Conservation (phyloP, 2,113 vertebrate species). For the Gasterosteus aculeatus region DNA sequence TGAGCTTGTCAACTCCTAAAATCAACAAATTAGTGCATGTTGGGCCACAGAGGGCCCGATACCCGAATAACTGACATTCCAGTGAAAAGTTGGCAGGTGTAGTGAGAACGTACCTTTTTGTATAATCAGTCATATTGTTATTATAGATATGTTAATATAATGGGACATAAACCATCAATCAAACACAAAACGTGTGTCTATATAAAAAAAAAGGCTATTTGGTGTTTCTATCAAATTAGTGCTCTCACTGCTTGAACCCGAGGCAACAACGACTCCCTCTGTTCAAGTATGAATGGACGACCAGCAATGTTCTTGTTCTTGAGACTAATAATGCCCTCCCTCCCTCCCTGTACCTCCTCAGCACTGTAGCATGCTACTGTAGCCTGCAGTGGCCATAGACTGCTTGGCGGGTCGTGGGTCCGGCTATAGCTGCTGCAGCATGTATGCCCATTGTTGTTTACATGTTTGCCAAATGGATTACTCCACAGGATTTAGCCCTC, state of each 20-base stretch:
- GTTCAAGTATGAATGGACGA: slow-evolving; percentile 21
- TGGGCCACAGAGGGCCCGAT: slow-evolving; percentile 40
- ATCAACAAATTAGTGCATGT: slow-evolving; percentile 75
- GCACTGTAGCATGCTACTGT: slow-evolving; percentile 9
- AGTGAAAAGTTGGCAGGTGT: slow-evolving; percentile 46
- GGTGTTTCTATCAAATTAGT: slow-evolving; percentile 13
- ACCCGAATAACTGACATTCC: slow-evolving; percentile 66
- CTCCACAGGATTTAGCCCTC: slow-evolving; percentile 78
- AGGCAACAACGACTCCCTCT: slow-evolving; percentile 38
- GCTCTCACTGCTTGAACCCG: slow-evolving; percentile 23
- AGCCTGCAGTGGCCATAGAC: slow-evolving; percentile 35
- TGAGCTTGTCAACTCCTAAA: slow-evolving; percentile 75
- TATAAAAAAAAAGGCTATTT: not conserved
- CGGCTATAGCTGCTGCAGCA: slow-evolving; percentile 47
- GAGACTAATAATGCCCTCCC: slow-evolving; percentile 22
- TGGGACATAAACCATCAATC: slow-evolving; percentile 16
- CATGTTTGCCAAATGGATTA: slow-evolving; percentile 78
- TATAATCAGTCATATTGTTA: not conserved
- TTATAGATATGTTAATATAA: slow-evolving; percentile 3
- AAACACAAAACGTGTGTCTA: not conserved
- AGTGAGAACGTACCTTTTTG: slow-evolving; percentile 17
- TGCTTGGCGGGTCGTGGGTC: slow-evolving; percentile 21
- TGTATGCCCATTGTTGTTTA: slow-evolving; percentile 66
- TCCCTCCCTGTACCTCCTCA: not conserved
- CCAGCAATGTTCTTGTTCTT: slow-evolving; percentile 26